Evolutionary conservation across 2,888 invertebrate genomes (phyloP).

Genomic region (Cybosia mesomella): DNA sequence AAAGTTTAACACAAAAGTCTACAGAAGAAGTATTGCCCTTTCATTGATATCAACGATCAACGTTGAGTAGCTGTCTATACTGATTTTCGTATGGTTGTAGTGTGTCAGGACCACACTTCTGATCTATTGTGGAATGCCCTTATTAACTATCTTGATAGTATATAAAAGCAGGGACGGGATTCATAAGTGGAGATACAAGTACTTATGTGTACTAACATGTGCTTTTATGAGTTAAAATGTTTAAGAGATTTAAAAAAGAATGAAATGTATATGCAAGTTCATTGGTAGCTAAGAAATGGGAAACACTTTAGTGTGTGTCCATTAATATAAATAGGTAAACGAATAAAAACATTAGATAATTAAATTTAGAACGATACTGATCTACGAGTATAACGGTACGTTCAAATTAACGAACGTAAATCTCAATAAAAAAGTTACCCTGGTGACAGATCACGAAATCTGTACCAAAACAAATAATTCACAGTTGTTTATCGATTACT

Average conservation of each 20-base stretch:
- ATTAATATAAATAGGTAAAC: constrained; percentile 1
- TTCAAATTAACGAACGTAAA: constrained; percentile 39
- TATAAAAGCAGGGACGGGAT: neutral
- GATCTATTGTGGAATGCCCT: no score
- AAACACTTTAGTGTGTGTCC: neutral
- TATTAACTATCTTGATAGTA: no score
- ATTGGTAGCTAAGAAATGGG: neutral
- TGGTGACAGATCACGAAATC: constrained; percentile 48
- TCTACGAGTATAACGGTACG: constrained; percentile 15
- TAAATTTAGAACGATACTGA: constrained; percentile 11
- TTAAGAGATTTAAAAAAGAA: neutral
- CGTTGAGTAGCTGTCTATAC: no score
- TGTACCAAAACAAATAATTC: constrained; percentile 68
- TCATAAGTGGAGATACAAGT: neutral
- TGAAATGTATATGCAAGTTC: neutral
- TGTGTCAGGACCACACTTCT: no score
- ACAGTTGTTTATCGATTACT: constrained; percentile 66
- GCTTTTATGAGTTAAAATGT: neutral
- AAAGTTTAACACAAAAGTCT: no score
- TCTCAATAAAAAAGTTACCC: constrained; percentile 42
- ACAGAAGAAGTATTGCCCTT: no score
- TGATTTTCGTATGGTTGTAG: no score
- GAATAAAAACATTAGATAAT: neutral
- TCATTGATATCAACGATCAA: no score
- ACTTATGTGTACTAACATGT: no score